Evolutionary conservation across 2,113 vertebrate genomes (phyloP).

Genomic region (Dasyurus viverrinus): DNA sequence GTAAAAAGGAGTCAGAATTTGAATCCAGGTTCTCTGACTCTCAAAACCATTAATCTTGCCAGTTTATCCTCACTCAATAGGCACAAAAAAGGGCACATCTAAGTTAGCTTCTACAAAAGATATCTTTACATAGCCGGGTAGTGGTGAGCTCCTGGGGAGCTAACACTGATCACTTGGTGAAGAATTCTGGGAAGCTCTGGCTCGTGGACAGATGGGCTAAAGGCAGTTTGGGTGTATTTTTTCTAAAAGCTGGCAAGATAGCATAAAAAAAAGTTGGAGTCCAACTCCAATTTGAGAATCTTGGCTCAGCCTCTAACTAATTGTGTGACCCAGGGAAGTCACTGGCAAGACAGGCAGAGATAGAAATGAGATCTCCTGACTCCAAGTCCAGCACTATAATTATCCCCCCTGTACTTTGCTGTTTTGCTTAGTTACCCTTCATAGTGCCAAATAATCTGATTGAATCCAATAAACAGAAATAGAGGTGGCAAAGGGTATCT

Average conservation of each 20-base stretch:
- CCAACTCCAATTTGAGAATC: not conserved
- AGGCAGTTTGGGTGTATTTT: not conserved
- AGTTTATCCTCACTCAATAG: not conserved
- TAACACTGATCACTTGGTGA: not conserved
- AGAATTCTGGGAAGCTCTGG: not conserved
- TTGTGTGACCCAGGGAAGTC: not conserved
- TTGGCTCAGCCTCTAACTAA: not conserved
- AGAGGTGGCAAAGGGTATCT: not conserved
- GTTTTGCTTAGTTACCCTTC: not conserved
- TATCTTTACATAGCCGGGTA: not conserved
- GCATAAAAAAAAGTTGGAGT: not conserved
- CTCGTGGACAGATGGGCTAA: not conserved
- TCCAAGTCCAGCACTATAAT: not conserved
- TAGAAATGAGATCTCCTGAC: not conserved
- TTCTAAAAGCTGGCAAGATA: not conserved
- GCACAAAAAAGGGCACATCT: not conserved
- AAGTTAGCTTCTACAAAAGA: not conserved
- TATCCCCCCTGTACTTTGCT: not conserved
- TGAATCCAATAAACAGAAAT: not conserved
- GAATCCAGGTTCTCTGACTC: not conserved
- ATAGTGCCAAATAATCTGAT: not conserved
- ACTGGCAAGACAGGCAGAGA: not conserved
- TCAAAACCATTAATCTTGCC: not conserved
- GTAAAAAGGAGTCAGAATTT: not conserved
- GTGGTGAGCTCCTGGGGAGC: too few species aligned